Conservation (phyloP, 2,797 vertebrate genomes). For the Eremophila alpestris region DNA sequence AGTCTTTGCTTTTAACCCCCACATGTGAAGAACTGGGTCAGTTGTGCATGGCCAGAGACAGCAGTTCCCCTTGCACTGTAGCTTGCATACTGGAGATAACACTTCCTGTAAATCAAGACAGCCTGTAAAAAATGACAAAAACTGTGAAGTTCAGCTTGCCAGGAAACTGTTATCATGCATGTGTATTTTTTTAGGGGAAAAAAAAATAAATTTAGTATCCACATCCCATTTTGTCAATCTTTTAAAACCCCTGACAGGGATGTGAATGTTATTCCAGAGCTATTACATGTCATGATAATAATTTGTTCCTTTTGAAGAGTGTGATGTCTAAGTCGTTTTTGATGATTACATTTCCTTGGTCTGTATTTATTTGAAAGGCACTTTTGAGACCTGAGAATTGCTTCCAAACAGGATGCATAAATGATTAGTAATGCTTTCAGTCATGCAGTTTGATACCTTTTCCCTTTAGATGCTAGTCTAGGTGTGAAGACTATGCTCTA, state of each 20-base stretch:
- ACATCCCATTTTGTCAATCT: background rate
- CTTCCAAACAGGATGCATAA: slow-evolving; percentile 46
- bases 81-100: slow-evolving; percentile 3
- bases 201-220: background rate
- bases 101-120: slow-evolving; percentile 40
- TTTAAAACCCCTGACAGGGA: slow-evolving; percentile 3
- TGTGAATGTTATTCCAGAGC: background rate
- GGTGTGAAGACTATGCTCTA: background rate
- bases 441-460: background rate
- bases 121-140: slow-evolving; percentile 43
- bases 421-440: slow-evolving; percentile 29
- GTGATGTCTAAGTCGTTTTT: background rate
- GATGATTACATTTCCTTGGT: slow-evolving; percentile 35
- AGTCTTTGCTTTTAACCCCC: background rate
- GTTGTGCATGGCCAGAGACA: background rate
- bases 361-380: background rate
- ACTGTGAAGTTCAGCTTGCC: slow-evolving; percentile 46
- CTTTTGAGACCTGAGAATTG: slow-evolving; percentile 44
- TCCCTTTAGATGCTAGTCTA: slow-evolving; percentile 8
- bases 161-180: background rate
- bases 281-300: slow-evolving; percentile 4
- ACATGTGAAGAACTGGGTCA: slow-evolving; percentile 1
- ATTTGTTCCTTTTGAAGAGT: slow-evolving; percentile 52
- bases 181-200: background rate
- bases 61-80: background rate